Base-by-base conservation (phyloP, 2,113 vertebrate species). In the Salvelinus sp. region DNA sequence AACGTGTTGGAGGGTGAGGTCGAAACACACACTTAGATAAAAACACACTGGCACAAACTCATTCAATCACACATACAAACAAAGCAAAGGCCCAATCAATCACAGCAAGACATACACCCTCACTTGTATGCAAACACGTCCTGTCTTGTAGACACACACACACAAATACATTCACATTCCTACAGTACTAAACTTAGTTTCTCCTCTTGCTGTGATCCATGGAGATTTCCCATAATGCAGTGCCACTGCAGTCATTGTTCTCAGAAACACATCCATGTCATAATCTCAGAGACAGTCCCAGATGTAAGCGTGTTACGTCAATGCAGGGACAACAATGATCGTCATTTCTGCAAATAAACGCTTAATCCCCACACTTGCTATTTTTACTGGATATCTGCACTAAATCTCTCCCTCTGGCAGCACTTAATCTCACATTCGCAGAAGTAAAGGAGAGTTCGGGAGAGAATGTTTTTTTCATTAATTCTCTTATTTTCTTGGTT, bases 391-490 rank as follows among this genome's bases (percentile, higher is more conserved):
- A 84, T 85, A 80, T 86, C 81, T 79, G 28, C 33, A 74, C 78
- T 85, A 83, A 87, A 86, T 78, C 85, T 83, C 74, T 69, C 68
- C 70, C 76, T 69, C 83, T 54, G 57, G 75, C 70, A 22, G 75
- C 76, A 86, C 82, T 81, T 90, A 91, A 89, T 91, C 86, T 84
- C 30, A 70, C 65, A 62, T 87, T 88, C 73, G 20, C 76, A 57
- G 84, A 87, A 88, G 91, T 69, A 67, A 48, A 16, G 18, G 16
- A 54, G 2, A 78, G 60, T 47, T 44, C 47, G 20, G 28, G 70
- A 81, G 57, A 50, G 1, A 22, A 23, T 23, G 2, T 62, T 10
- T 22, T 62, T 62, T 10, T 22, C 7, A 62, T 62, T 6, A 62
- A 22, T 13, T 1, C 22, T 18, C 44, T 33, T 28, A 18, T 47